Base-by-base conservation (phyloP, 2,797 vertebrate species). In the Karalla daura region DNA sequence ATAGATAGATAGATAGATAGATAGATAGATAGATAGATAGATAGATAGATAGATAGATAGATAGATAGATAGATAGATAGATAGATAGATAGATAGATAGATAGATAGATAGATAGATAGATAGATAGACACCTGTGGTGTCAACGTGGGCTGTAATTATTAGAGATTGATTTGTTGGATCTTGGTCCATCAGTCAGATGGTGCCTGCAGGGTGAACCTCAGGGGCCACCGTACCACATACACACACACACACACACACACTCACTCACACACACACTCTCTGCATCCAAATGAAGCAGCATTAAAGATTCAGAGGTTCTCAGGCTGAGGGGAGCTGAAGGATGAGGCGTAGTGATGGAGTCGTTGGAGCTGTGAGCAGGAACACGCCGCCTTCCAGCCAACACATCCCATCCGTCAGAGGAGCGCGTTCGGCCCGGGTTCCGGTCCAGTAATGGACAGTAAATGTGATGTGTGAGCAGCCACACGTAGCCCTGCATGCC, bases 231-330 rank as follows among this genome's bases (percentile, higher is more conserved):
- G 7, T 36, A 15, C 43, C 25, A 23, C n/a, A n/a, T n/a, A n/a
- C n/a, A n/a, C n/a, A n/a, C n/a, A n/a, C n/a, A n/a, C n/a, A n/a
- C n/a, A n/a, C n/a, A n/a, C n/a, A n/a, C n/a, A n/a, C n/a, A n/a
- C n/a, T n/a, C n/a, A n/a, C n/a, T n/a, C n/a, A n/a, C n/a, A n/a
- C n/a, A n/a, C 30, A 18, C 47, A 36, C 37, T 32, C 24, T 24
- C 35, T 65, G 69, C 41, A 68, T 51, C 23, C 52, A 28, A 72
- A 71, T 63, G 43, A 68, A 60, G 5, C 39, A 27, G 9, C 20
- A 65, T 64, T 11, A 80, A 55, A 62, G 46, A 66, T 74, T 54
- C 15, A 66, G 45, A 54, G 60, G 6, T 20, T 9, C 17, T 9
- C 17, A 46, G 28, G 51, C 21, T 15, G n/a, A 56, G 11, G 20